Evolutionary conservation across 2,888 invertebrate genomes (phyloP).

Genomic region (Ditylenchus weischeri): DNA sequence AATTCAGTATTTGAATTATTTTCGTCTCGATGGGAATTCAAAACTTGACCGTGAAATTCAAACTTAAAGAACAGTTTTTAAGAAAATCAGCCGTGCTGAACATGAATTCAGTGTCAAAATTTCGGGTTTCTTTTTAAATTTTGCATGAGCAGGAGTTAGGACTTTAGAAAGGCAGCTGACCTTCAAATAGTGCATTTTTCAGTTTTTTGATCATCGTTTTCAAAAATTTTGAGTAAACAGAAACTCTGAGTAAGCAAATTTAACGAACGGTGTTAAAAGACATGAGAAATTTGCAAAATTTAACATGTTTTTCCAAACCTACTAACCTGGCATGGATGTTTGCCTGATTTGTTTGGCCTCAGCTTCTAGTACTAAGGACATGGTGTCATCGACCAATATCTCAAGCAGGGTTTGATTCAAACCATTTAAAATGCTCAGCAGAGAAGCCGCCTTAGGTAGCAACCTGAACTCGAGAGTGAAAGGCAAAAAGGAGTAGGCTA

Average conservation of each 20-base stretch:
- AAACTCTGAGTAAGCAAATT: too few relatives aligned
- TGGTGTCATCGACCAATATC: constrained; percentile 37
- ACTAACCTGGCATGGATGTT: constrained; percentile 43
- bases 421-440: constrained; percentile 37
- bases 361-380: constrained; percentile 37
- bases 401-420: constrained; percentile 47
- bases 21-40: too few relatives aligned
- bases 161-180: background rate
- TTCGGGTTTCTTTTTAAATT: too few relatives aligned
- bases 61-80: too few relatives aligned
- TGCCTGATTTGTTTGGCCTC: constrained; percentile 49
- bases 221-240: background rate
- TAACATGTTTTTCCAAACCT: too few relatives aligned
- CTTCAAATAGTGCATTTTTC: background rate
- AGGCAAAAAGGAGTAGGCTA: constrained; percentile 55
- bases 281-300: too few relatives aligned
- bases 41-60: too few relatives aligned
- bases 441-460: constrained; percentile 21
- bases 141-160: background rate
- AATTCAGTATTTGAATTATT: too few relatives aligned
- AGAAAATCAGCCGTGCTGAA: too few relatives aligned
- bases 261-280: too few relatives aligned
- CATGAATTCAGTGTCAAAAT: too few relatives aligned
- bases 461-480: constrained; percentile 55
- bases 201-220: constrained; percentile 5